Conservation (phyloP, 1,140 invertebrate genomes). For the Drosophila eugracilis region DNA sequence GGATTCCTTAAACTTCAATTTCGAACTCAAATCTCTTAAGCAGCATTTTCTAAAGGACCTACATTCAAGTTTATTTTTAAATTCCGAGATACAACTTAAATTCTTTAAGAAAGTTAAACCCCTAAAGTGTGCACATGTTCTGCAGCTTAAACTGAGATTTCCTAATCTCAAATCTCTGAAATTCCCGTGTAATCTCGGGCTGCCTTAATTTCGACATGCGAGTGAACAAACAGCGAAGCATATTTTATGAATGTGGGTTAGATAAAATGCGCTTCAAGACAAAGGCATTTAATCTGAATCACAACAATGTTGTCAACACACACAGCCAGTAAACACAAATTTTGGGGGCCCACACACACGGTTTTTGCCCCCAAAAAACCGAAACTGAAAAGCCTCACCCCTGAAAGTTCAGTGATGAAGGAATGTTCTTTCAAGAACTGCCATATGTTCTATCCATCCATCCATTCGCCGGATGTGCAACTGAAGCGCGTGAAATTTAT, state of each 20-base stretch:
- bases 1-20: too few relatives aligned
- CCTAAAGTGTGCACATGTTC: constrained; percentile 39
- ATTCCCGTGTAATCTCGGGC: constrained; percentile 54
- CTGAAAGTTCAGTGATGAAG: constrained; percentile 1
- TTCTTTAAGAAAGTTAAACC: not conserved
- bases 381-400: not conserved
- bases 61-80: not conserved
- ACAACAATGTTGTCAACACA: constrained; percentile 79
- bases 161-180: constrained; percentile 58
- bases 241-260: constrained; percentile 73
- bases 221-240: constrained; percentile 44
- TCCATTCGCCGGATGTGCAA: constrained; percentile 68
- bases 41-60: too few relatives aligned
- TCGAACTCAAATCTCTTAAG: not conserved
- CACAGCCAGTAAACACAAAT: constrained; percentile 15
- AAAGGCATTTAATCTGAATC: constrained; percentile 77
- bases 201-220: constrained; percentile 52
- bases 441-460: constrained; percentile 66
- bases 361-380: constrained; percentile 6
- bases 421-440: constrained; percentile 64
- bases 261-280: constrained; percentile 74
- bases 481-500: constrained; percentile 78
- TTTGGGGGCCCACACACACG: constrained; percentile 45
- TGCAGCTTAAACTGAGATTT: constrained; percentile 51
- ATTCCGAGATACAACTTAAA: constrained; percentile 1